Conservation (phyloP, 1,140 invertebrate species). For the Anoplolepis gracilipes region DNA sequence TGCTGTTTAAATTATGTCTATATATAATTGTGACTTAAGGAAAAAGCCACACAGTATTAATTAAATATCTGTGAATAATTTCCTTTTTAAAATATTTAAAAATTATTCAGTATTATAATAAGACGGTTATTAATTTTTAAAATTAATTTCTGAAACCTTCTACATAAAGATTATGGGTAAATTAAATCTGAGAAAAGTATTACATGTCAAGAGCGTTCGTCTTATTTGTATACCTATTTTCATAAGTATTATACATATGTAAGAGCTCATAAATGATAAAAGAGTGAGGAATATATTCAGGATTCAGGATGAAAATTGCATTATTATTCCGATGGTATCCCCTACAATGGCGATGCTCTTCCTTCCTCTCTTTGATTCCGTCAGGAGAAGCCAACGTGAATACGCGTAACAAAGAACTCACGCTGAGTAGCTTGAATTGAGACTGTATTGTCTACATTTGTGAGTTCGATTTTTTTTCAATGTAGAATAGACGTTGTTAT, state of each 20-base stretch:
- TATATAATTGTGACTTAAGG: background rate
- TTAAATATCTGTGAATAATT: background rate
- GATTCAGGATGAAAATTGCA: constrained; percentile 69
- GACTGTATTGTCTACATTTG: constrained; percentile 15
- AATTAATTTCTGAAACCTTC: constrained; percentile 1
- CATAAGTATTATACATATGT: background rate
- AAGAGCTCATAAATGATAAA: constrained; percentile 46
- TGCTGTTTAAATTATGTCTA: background rate
- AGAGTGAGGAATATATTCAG: constrained; percentile 54
- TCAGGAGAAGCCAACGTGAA: constrained; percentile 14
- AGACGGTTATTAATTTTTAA: background rate
- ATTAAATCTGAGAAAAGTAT: background rate
- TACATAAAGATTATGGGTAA: background rate
- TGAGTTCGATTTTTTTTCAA: constrained; percentile 24
- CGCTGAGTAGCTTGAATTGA: constrained; percentile 32
- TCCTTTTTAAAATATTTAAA: background rate
- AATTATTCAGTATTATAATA: background rate
- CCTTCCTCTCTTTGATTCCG: constrained; percentile 70
- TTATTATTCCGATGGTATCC: constrained; percentile 69
- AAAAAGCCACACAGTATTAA: background rate
- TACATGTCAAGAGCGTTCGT: background rate
- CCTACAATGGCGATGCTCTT: constrained; percentile 67
- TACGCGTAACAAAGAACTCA: constrained; percentile 65
- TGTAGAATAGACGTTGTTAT: constrained; percentile 44
- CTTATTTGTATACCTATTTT: background rate